Evolutionary conservation across 2,113 vertebrate species (phyloP).

Genomic region (Uria lomvia): DNA sequence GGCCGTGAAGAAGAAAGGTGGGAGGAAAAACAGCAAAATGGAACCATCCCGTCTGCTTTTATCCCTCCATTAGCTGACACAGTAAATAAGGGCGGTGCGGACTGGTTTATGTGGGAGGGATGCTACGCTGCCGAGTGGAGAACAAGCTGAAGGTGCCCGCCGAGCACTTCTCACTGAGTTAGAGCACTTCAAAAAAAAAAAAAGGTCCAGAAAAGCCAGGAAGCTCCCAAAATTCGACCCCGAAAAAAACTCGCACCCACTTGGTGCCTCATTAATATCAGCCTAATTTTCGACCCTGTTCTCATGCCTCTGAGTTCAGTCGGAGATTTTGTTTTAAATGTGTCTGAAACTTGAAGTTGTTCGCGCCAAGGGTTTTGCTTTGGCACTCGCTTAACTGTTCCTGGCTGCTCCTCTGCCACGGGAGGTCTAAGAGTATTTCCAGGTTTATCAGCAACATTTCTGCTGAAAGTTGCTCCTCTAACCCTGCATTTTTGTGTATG

Average conservation of each 20-base stretch:
- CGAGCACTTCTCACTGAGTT: rapidly evolving
- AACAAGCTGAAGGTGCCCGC: not conserved
- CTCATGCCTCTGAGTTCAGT: not conserved
- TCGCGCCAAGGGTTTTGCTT: slow-evolving; percentile 41
- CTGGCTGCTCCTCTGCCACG: not conserved
- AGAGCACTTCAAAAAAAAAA: not conserved
- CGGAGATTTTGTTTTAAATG: not conserved
- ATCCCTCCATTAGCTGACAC: not conserved
- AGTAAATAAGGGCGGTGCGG: not conserved
- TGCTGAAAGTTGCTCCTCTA: not conserved
- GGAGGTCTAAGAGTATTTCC: slow-evolving; percentile 42
- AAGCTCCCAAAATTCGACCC: not conserved
- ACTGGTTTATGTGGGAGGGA: not conserved
- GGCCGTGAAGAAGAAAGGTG: not conserved
- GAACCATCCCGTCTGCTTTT: slow-evolving; percentile 1
- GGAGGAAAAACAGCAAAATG: not conserved
- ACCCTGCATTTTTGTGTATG: not conserved
- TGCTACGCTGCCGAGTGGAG: not conserved
- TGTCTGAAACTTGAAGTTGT: slow-evolving; percentile 2
- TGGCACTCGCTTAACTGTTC: slow-evolving; percentile 3
- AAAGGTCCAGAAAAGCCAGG: not conserved
- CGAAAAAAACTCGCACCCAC: not conserved
- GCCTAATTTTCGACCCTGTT: not conserved
- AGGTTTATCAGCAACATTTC: slow-evolving; percentile 49
- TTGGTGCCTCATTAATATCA: not conserved